Evolutionary conservation across 2,113 vertebrate species (phyloP).

Genomic region (Ardeotis arabs): DNA sequence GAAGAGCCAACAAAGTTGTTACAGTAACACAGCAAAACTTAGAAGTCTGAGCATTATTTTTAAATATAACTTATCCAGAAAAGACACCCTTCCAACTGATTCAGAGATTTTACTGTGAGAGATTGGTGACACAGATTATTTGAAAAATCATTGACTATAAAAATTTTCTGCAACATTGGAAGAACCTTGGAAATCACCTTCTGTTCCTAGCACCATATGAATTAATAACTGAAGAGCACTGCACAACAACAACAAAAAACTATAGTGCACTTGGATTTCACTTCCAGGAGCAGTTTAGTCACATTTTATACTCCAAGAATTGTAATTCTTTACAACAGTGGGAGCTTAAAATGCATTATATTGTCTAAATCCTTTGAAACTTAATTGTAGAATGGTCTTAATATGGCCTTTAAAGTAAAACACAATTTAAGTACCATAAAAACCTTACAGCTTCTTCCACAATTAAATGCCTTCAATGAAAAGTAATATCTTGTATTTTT

Average conservation of each 20-base stretch:
- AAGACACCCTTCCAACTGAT: not conserved
- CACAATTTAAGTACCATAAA: not conserved
- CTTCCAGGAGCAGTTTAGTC: not conserved
- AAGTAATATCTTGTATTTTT: not conserved
- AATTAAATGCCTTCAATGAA: not conserved
- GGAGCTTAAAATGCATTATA: not conserved
- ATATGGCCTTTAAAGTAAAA: conserved; percentile 3
- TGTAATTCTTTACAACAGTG: not conserved
- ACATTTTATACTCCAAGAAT: not conserved
- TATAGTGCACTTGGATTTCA: not conserved
- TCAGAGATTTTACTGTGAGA: not conserved
- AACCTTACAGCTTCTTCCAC: not conserved
- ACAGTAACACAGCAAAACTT: not conserved
- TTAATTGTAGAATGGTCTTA: not conserved
- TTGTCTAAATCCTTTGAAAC: not conserved
- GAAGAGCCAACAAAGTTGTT: not conserved
- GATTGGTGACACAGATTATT: not conserved
- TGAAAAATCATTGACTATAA: not conserved
- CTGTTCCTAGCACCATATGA: not conserved
- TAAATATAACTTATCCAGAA: not conserved
- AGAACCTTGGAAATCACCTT: not conserved
- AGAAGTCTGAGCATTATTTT: not conserved
- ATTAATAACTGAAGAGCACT: not conserved
- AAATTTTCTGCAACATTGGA: not conserved
- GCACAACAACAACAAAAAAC: not conserved